Evolutionary conservation across 2,113 vertebrate species (phyloP), one percentile per base, ranked within the genome.

Genomic region (Cyphomyrus plagiostoma): DNA sequence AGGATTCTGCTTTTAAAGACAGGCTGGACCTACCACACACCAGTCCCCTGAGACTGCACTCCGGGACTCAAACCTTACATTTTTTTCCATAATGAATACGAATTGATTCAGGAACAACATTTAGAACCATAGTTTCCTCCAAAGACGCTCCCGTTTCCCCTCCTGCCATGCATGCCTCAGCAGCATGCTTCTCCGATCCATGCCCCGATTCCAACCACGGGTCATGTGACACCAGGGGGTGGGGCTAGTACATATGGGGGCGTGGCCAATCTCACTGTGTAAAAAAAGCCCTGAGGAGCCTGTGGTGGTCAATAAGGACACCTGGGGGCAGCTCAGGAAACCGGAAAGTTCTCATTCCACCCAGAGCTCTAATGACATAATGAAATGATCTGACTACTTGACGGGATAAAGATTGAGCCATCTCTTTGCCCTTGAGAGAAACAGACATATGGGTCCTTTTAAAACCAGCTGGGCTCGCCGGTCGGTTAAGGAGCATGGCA

Each of bases 41-140:
- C 89, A 80, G 86, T 88, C 49, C 52, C 80, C 45, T 26, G 8
- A 66, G 19, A 23, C n/a, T 17, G 50, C 26, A n/a, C 26, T 58
- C 30, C 23, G 66, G 74, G 30, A 9, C 86, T 88, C 56, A 48
- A 53, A 88, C 46, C 45, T 52, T 35, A 85, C 74, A 48, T 62
- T 46, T 82, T 2, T 70, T 83, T 84, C 86, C n/a, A 74, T 46
- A 92, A 85, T 46, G 82, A 77, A 46, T 86, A 45, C 50, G 66
- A 91, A 85, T 87, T 56, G 87, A 82, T 87, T 50, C 87, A 89
- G 62, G 88, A 13, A 62, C 30, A 45, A 87, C 19, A 80, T 53
- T 89, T 62, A 89, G 39, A 58, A 26, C 53, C 30, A 35, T 10
- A 39, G 21, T 17, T 53, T 53, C 49, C 21, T 39, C 26, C 85